Evolutionary conservation across 2,888 invertebrate species (phyloP).

Genomic region (Hesperia comma): DNA sequence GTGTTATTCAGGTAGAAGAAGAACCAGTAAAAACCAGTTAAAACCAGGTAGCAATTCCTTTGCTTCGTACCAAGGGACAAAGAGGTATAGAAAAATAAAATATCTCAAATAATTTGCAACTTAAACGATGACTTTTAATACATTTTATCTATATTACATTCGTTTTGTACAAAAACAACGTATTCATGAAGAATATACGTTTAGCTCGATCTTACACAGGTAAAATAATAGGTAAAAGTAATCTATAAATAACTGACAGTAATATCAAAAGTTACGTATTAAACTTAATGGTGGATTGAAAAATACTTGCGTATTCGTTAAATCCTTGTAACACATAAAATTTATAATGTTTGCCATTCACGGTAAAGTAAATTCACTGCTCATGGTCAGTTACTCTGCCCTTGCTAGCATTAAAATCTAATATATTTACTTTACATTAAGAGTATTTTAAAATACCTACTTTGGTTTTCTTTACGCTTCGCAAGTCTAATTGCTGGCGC

Average conservation of each 20-base stretch:
- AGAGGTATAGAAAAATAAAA: conserved; percentile 62
- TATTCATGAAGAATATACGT: conserved; percentile 63
- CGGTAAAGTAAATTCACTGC: conserved; percentile 19
- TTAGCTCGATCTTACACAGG: conserved; percentile 64
- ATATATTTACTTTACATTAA: conserved; percentile 13
- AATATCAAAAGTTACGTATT: conserved; percentile 77
- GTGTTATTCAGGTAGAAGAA: conserved; percentile 26
- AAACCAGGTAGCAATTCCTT: conserved; percentile 15
- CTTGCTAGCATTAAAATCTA: conserved; percentile 16
- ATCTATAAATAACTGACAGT: conserved; percentile 52
- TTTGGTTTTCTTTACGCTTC: background rate
- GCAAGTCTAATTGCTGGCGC: too few relatives aligned
- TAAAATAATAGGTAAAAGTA: conserved; percentile 52
- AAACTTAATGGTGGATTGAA: conserved; percentile 69
- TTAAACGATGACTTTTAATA: conserved; percentile 83
- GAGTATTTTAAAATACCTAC: conserved; percentile 2
- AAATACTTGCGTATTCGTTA: conserved; percentile 42
- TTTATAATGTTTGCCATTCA: conserved; percentile 26
- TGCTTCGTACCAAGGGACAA: conserved; percentile 6
- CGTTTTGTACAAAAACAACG: conserved; percentile 80
- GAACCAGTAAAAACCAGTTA: background rate
- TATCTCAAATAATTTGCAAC: conserved; percentile 68
- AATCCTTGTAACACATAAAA: conserved; percentile 36
- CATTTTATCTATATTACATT: conserved; percentile 79
- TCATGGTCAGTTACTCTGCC: conserved; percentile 29